Percentiles rank a stretch among this genome's conserved stretches.
These are phyloP conservation scores for Mus musculus DNA, from an alignment of 2,113 vertebrate genomes.

Conservation along the genomic window DNA sequence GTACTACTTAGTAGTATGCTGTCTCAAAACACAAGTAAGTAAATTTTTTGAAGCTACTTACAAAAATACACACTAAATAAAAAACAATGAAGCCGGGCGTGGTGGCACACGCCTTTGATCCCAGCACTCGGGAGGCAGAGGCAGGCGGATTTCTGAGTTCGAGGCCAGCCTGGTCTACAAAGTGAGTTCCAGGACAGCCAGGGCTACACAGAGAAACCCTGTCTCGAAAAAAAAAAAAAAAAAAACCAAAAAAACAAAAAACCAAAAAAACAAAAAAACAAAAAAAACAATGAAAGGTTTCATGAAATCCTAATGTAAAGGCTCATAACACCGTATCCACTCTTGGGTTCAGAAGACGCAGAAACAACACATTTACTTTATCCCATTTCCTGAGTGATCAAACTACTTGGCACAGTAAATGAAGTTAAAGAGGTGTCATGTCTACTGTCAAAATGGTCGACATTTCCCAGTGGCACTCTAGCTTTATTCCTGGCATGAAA, in stretches of 20 bases:
- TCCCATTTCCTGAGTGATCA: constrained; percentile 31
- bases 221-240: no score
- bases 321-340: background rate
- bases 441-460: background rate
- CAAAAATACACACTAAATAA: constrained; percentile 39
- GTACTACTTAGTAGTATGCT: background rate
- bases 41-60: constrained; percentile 27
- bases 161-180: no score
- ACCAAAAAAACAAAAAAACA: no score
- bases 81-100: constrained; percentile 31
- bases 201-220: no score
- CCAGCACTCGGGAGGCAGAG: no score
- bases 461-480: constrained; percentile 45
- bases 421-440: constrained; percentile 26
- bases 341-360: constrained; percentile 29
- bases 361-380: constrained; percentile 36
- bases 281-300: constrained; percentile 33
- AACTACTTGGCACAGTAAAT: constrained; percentile 29
- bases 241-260: no score
- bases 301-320: constrained; percentile 16
- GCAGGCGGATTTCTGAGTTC: no score
- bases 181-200: no score
- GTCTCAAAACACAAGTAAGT: background rate
- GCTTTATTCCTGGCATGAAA: constrained; percentile 48
- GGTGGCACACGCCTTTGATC: no score